These are phyloP conservation scores for Thalassarche chlororhynchos DNA, from an alignment of 2,113 vertebrate species.

Conservation along the genomic window DNA sequence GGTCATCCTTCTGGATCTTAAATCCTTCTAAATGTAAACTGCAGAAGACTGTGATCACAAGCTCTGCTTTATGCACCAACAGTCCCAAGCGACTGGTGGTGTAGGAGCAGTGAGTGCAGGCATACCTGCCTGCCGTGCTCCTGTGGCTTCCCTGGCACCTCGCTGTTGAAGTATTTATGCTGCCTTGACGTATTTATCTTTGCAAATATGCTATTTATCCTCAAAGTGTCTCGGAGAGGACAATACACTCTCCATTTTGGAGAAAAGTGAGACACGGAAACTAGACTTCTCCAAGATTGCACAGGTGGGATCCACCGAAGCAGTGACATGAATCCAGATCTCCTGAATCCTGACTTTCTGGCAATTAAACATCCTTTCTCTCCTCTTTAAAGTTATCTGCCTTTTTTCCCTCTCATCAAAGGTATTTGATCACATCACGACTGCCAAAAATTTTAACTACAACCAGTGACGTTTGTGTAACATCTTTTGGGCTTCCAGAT, in stretches of 20 bases:
- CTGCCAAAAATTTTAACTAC: not conserved
- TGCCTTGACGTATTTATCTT: not conserved
- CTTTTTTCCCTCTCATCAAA: not conserved
- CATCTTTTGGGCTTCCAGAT: not conserved
- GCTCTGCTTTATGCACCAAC: rapidly evolving
- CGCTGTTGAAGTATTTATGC: not conserved
- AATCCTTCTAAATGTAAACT: not conserved
- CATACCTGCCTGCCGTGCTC: not conserved
- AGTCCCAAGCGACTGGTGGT: not conserved
- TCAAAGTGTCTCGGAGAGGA: not conserved
- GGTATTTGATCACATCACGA: not conserved
- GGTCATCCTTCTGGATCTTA: not conserved
- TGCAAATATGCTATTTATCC: not conserved
- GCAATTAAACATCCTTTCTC: not conserved
- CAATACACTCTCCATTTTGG: rapidly evolving
- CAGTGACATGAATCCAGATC: not conserved
- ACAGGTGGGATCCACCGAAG: not conserved
- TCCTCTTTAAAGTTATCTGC: not conserved
- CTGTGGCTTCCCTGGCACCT: not conserved
- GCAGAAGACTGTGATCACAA: not conserved
- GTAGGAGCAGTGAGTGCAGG: not conserved
- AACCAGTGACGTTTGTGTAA: not conserved
- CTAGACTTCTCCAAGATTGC: not conserved
- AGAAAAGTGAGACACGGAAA: not conserved
- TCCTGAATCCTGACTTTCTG: not conserved